phyloP scores from a whole-genome alignment of 2,113 vertebrate species.

The Micromys minutus region DNA sequence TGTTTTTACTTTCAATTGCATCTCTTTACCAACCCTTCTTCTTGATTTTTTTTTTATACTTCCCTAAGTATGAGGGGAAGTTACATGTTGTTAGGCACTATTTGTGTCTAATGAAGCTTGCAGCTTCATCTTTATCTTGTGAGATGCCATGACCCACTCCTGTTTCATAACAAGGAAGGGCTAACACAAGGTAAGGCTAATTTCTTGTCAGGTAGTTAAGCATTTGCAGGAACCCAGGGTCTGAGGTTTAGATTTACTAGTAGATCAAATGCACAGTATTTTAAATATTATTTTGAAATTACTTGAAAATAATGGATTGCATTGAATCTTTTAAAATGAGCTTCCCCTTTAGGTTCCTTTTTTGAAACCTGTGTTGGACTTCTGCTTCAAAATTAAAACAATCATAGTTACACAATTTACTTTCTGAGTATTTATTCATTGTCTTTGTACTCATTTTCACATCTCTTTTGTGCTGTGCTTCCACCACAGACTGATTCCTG shows the following conservation, averaged over 20 bases:
- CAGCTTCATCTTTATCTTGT: background rate
- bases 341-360: conserved; percentile 13
- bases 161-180: conserved; percentile 2
- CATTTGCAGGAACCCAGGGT: conserved; percentile 71
- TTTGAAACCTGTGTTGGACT: conserved; percentile 11
- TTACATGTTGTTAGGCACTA: conserved; percentile 67
- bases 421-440: conserved; percentile 12
- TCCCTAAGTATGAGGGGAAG: conserved; percentile 62
- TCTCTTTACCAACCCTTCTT: background rate
- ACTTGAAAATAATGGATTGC: conserved; percentile 64
- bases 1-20: background rate
- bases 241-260: conserved; percentile 71
- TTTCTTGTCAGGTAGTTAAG: conserved; percentile 68
- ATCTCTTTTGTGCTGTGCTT: background rate
- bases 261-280: conserved; percentile 68
- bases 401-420: background rate
- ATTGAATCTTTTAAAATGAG: conserved; percentile 37
- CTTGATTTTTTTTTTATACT: background rate
- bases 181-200: conserved; percentile 41
- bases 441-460: conserved; percentile 11
- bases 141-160: background rate
- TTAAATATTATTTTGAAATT: conserved; percentile 75
- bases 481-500: background rate
- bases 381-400: conserved; percentile 9
- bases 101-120: conserved; percentile 65